Evolutionary conservation across 2,888 invertebrate genomes (phyloP), one percentile per base, ranked within the genome.

Genomic region (Allygus modestus): DNA sequence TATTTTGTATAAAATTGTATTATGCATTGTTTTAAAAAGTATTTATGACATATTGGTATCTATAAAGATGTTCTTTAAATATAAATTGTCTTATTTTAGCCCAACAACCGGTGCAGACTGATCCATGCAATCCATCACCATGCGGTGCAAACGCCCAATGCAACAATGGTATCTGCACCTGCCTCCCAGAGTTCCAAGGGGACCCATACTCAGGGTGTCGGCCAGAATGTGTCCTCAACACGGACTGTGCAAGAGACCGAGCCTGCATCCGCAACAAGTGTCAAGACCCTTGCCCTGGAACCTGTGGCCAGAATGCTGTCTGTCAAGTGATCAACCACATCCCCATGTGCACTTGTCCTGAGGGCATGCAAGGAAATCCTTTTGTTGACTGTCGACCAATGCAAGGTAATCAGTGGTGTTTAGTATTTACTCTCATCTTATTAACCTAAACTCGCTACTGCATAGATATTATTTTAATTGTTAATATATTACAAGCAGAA

Each of bases 151-250:
- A 92, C 87, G 91, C 93, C 11, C 90, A 91, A 82, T 92, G 92
- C 88, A 90, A 91, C 86, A 92, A 94, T 87, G 94, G 94, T 28
- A 89, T 92, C 85, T 96, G 96, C 89, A 92, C 93, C 20, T 96
- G 96, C 89, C 89, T 94, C 84, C 90, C 92, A n/a, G 95, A 95
- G 88, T 95, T 94, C 89, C 92, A 93, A 84, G 96, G 96, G 65
- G 94, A 96, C 90, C 96, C 96, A 46, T 94, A 94, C 88, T 90
- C 92, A 41, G 94, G 94, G 28, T 96, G 96, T 88, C 93, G 94
- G 86, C 96, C 96, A 0, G 96, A 96, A 91, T 96, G 96, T 89
- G 92, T 95, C 26, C 92, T 94, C 23, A 96, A 94, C 89, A 93
- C 93, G 82, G 96, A 96, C 87, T 96, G 96, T 89, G 89, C 93